Evolutionary conservation across 2,888 invertebrate genomes (phyloP).

Genomic region (Drosophila vallismaia): DNA sequence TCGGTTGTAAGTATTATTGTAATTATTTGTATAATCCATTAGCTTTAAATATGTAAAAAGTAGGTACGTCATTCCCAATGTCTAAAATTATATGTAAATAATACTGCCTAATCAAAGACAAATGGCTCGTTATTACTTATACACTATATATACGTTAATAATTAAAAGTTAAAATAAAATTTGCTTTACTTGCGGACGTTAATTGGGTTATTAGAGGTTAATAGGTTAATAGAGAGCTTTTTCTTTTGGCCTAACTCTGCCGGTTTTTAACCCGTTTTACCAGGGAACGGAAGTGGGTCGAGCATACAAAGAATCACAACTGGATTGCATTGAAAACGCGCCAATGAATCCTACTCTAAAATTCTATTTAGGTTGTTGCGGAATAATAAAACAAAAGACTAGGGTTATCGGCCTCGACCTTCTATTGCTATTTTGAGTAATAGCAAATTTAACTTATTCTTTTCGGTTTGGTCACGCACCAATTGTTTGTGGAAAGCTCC

Average conservation of each 20-base stretch:
- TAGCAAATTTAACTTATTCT: neutral
- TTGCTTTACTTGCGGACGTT: neutral
- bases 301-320: neutral
- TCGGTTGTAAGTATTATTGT: conserved; percentile 24
- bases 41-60: conserved; percentile 4
- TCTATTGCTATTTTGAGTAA: neutral
- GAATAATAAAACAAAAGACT: neutral
- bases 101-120: neutral
- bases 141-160: neutral
- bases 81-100: neutral
- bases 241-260: neutral
- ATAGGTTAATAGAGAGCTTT: neutral
- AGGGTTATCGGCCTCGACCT: neutral
- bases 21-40: conserved; percentile 10
- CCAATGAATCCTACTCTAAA: neutral
- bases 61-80: neutral
- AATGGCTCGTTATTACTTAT: neutral
- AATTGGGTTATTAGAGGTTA: neutral
- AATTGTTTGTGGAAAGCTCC: neutral
- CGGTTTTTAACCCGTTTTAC: neutral
- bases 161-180: neutral
- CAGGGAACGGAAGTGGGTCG: neutral
- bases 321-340: neutral
- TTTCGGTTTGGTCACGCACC: neutral
- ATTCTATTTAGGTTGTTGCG: neutral